Evolutionary conservation across 2,113 vertebrate species (phyloP), one percentile per base, ranked within the genome.

Genomic region (Lophius piscatorius): DNA sequence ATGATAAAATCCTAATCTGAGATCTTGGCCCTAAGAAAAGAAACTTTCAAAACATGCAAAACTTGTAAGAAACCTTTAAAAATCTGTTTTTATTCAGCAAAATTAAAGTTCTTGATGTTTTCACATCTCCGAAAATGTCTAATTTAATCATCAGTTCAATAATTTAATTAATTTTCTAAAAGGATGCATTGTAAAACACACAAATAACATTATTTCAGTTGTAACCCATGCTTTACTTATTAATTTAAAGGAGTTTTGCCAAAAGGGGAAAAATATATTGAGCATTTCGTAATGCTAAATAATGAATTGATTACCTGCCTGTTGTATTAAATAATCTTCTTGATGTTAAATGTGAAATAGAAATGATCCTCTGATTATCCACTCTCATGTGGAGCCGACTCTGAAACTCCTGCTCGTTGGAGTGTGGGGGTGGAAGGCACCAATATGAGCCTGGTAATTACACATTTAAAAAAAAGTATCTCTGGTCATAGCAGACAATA

Each of bases 401-500:
- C 20, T 23, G n/a, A 45, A 26, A 57, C 29, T 65, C n/a, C 33
- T 31, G 29, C 9, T 31, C 9, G 29, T 31, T 6, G 29, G 9
- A 10, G 29, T 10, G 29, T n/a, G 48, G 39, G 8, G 38, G 16
- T 9, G 26, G 44, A 46, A 16, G 40, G 46, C 58, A 59, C 41
- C 12, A 17, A 56, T 57, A 70, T 13, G 20, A 74, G 38, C 65
- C 26, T 62, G 62, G 47, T 74, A 71, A 83, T 76, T 81, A 60
- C 40, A 65, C 42, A 50, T 56, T 64, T 54, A 47, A 51, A 38
- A 55, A 38, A 70, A 73, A 64, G 64, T 57, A 41, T 78, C 62
- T 75, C 41, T 83, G 74, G 85, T 82, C 83, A 82, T 42, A 65
- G 55, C 56, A 64, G 54, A 80, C 51, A 47, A 81, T 84, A 83